Evolutionary conservation across 1,140 invertebrate species (phyloP), one percentile per base, ranked within the genome.

Genomic region (Calephelis nemesis): DNA sequence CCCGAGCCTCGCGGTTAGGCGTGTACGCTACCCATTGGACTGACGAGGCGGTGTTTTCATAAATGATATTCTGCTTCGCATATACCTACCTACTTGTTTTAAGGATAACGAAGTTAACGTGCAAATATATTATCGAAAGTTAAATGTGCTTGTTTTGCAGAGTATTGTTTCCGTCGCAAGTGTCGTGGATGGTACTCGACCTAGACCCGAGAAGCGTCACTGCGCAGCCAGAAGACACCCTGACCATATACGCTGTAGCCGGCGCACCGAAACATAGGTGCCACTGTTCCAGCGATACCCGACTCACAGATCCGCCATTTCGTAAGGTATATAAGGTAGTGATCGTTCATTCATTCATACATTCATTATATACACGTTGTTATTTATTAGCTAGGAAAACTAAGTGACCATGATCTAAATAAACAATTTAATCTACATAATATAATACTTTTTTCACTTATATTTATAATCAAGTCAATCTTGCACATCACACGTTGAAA

Each of bases 171-270:
- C 97, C 98, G 0, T 92, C 95, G 10, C 94, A 93, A 71, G 97
- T 99, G 0, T 95, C 97, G 73, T 99, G 98, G 97, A 93, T 99
- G 79, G 96, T 96, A 1, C 85, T 99, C 7, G 98, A 99, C 92
- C 99, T 99, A 92, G 98, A 98, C 81, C 94, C 97, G 0, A 95
- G 96, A 65, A 98, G 98, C 92, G 95, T 97, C 49, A 99, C 98
- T 0, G 96, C 97, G 0, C 98, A 99, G 88, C 94, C 96, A 0
- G 98, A 99, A 91, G 98, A 99, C 92, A 96, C 95, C 9, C 92
- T 99, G 0, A 96, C 98, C 74, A 92, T 99, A 11, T 98, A 96
- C 97, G 84, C 84, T 30, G 77, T 82, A 47, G 82, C 79, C 7
- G 83, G 83, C 1, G 74, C 79, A 5, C 84, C 86, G 0, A 77